Evolutionary conservation across 64 coral and sea anemone species (phyloP), one percentile per base, ranked within the genome.

Genomic region (Platygyra sinensis): DNA sequence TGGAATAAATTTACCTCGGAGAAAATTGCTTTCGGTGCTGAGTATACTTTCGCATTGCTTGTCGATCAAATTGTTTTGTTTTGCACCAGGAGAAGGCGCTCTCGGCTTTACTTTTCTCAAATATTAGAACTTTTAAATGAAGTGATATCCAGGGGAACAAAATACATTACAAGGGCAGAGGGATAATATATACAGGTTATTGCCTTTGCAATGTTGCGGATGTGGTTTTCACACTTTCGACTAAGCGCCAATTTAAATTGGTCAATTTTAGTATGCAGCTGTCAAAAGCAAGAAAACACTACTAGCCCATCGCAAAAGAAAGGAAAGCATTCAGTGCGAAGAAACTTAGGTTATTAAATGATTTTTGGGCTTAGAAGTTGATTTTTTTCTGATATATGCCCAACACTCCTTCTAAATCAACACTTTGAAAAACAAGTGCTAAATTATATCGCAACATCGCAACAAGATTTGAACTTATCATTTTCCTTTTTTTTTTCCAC

Each of bases 151-250:
- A 16, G 24, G 81, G 62, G 63, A 51, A 49, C 22, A 12, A 20
- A 38, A 71, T 38, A 85, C 24, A 67, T 69, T 71, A 49, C 22
- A 42, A 65, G 30, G 52, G 81, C 36, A 52, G 69, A 15, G 32
- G 76, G 33, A 36, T 36, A 79, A 36, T 36, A 79, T 79, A 55
- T 55, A 57, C 55, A 42, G 49, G 32, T 49, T 49, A 49, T 76
- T 46, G 33, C 11, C 74, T 76, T 76, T 24, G 2, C 20, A 27
- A 27, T 69, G 10, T 2, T 69, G 50, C 76, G 76, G 76, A 57
- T 79, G 81, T n/a, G 81, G 78, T 80, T 80, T 80, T 55, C 57
- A 80, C 78, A 80, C 78, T 60, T 32, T 67, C 36, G 74, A 76
- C 74, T 50, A 38, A 10, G 74, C 32, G 33, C 62, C 33, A 71